Evolutionary conservation across 2,888 invertebrate species (phyloP).

Genomic region (Cerastoderma edule): DNA sequence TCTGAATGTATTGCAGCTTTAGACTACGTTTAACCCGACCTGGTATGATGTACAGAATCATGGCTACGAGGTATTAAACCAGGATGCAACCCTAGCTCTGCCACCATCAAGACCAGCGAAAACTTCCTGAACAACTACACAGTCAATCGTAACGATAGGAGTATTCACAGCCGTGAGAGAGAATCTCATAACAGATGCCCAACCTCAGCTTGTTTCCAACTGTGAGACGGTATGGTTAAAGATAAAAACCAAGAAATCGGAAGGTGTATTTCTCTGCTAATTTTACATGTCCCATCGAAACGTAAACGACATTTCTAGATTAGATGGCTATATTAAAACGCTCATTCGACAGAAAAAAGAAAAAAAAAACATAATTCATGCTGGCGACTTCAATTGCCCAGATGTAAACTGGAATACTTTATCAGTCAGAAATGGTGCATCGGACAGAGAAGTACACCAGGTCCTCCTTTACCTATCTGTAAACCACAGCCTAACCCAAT

Average conservation of each 20-base stretch:
- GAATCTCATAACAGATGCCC: not conserved
- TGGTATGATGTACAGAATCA: not conserved
- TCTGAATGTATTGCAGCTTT: too few species aligned
- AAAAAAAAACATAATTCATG: too few species aligned
- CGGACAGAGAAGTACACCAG: slow-evolving; percentile 1
- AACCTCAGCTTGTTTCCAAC: not conserved
- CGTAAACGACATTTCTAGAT: not conserved
- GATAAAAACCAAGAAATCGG: not conserved
- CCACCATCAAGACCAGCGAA: not conserved
- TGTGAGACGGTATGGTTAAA: not conserved
- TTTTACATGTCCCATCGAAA: slow-evolving; percentile 12
- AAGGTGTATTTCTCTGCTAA: not conserved
- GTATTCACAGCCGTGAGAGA: not conserved
- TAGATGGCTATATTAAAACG: not conserved
- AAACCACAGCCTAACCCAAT: not conserved
- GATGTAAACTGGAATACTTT: not conserved
- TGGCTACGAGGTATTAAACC: not conserved
- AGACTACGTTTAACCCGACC: too few species aligned
- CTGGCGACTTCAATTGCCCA: too few species aligned
- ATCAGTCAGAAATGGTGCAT: not conserved
- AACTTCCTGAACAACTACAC: not conserved
- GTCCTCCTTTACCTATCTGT: not conserved
- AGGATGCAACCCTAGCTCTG: not conserved
- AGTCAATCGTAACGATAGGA: not conserved
- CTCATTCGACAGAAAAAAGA: too few species aligned